Evolutionary conservation across 1,140 invertebrate species (phyloP).

Genomic region (Plodia interpunctella): DNA sequence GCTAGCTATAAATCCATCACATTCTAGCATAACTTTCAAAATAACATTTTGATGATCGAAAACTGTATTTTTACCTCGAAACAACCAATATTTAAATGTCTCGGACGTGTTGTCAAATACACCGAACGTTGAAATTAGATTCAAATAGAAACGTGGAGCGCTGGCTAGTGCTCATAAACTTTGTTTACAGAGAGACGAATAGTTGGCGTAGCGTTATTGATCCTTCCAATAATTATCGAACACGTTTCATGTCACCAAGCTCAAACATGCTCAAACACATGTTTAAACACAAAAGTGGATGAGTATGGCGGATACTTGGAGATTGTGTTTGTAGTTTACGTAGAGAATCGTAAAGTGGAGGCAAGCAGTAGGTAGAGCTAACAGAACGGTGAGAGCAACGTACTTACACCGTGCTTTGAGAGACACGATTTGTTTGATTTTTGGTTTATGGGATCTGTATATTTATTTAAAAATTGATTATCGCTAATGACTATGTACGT

Average conservation of each 20-base stretch:
- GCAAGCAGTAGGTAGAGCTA: slow-evolving; percentile 66
- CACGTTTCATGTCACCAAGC: slow-evolving; percentile 74
- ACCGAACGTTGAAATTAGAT: slow-evolving; percentile 58
- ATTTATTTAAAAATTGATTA: slow-evolving; percentile 12
- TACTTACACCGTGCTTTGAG: slow-evolving; percentile 15
- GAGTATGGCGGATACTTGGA: slow-evolving; percentile 51
- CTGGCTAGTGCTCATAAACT: slow-evolving; percentile 58
- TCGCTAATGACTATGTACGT: neutral
- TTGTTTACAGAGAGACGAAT: slow-evolving; percentile 68
- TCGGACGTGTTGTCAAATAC: slow-evolving; percentile 32
- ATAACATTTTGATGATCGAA: slow-evolving; percentile 7
- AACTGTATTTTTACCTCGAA: slow-evolving; percentile 17
- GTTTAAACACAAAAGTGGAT: slow-evolving; percentile 67
- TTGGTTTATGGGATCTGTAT: slow-evolving; percentile 36
- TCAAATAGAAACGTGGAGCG: slow-evolving; percentile 68
- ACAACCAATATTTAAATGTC: slow-evolving; percentile 19
- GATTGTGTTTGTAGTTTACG: slow-evolving; percentile 63
- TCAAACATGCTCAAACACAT: slow-evolving; percentile 63
- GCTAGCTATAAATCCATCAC: neutral
- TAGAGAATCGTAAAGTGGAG: slow-evolving; percentile 56
- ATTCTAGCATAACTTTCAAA: neutral
- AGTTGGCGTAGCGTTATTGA: slow-evolving; percentile 68
- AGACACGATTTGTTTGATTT: slow-evolving; percentile 18
- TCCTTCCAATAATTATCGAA: slow-evolving; percentile 77
- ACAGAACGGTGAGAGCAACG: slow-evolving; percentile 53